phyloP scores from a whole-genome alignment of 2,113 vertebrate species.

The Zosterops pallidus region DNA sequence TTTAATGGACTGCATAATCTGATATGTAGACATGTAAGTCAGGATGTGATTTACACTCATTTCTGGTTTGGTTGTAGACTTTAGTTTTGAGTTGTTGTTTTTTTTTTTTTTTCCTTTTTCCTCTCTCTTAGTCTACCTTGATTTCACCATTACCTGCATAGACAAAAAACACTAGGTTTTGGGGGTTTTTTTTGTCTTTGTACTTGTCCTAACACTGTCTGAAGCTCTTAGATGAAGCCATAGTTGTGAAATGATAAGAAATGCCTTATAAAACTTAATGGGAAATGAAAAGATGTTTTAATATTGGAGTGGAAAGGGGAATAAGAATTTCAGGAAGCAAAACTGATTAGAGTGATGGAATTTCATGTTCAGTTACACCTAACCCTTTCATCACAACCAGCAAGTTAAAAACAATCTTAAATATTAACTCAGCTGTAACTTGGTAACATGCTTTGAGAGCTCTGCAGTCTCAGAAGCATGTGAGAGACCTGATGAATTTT shows the following conservation, averaged over 20 bases:
- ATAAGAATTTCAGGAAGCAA: neutral
- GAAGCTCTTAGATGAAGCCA: neutral
- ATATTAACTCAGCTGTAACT: neutral
- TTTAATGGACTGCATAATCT: neutral
- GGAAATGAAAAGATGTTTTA: neutral
- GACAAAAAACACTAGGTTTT: neutral
- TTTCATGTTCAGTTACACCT: neutral
- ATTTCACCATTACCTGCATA: neutral
- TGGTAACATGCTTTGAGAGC: neutral
- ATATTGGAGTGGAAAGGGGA: neutral
- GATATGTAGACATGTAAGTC: neutral
- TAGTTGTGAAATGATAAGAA: neutral
- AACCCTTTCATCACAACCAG: neutral
- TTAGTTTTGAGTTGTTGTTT: neutral
- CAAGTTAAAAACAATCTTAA: neutral
- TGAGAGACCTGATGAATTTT: neutral
- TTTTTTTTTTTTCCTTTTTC: neutral
- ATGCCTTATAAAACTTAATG: neutral
- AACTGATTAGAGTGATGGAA: neutral
- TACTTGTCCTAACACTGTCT: neutral
- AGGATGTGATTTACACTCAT: neutral
- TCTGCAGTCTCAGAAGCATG: neutral
- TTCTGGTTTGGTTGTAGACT: neutral
- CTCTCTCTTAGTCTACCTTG: neutral
- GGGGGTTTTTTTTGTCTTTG: neutral